Conservation (phyloP, 2,888 invertebrate genomes). For the Drosophila flavopinicola region DNA sequence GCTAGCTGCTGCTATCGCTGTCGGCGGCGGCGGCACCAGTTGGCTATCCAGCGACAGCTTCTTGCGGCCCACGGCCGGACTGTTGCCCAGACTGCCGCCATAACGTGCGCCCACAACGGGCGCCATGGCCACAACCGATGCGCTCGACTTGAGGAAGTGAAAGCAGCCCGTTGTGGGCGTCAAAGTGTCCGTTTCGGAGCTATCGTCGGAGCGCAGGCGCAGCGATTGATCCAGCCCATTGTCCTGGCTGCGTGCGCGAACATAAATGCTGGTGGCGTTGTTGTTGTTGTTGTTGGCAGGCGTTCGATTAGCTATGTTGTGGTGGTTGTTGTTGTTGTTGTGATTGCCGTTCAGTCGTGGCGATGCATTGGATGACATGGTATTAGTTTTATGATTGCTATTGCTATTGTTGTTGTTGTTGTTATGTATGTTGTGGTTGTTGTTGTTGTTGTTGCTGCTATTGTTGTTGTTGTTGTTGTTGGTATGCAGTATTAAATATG, state of each 20-base stretch:
- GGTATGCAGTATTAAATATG: constrained; percentile 68
- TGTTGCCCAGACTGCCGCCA: constrained; percentile 77
- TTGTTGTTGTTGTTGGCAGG: constrained; percentile 20
- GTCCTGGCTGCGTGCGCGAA: constrained; percentile 81
- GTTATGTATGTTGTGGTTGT: constrained; percentile 19
- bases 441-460: constrained; percentile 41
- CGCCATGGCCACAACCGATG: constrained; percentile 4
- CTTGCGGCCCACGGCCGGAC: constrained; percentile 80
- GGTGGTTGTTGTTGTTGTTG: constrained; percentile 37
- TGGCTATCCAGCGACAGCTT: constrained; percentile 84
- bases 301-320: constrained; percentile 24
- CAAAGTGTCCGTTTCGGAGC: constrained; percentile 71
- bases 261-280: constrained; percentile 48
- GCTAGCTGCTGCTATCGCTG: too few species aligned
- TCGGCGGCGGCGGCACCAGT: constrained; percentile 21
- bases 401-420: constrained; percentile 29
- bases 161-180: constrained; percentile 80
- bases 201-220: constrained; percentile 52
- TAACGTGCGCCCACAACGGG: constrained; percentile 26
- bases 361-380: constrained; percentile 48
- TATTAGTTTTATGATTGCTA: constrained; percentile 39
- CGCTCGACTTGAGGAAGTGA: constrained; percentile 70
- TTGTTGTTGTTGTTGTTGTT: constrained; percentile 42
- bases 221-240: constrained; percentile 76
- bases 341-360: constrained; percentile 54